These are phyloP conservation scores for Euzophera pinguis DNA, from an alignment of 2,888 invertebrate genomes.

Conservation along the genomic window DNA sequence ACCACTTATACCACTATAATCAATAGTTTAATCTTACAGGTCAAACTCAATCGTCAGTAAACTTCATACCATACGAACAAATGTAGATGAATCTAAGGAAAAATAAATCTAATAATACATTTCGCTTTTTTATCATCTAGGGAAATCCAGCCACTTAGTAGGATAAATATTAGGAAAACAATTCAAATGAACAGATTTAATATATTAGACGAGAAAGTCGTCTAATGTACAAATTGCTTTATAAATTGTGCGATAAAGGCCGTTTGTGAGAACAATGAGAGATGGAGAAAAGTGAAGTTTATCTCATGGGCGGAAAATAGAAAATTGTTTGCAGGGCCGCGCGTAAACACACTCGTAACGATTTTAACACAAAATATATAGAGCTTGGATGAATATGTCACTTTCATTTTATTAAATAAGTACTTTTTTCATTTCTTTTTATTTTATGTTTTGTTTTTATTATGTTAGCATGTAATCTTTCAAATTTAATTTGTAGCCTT, in stretches of 20 bases:
- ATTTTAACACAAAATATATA: not conserved
- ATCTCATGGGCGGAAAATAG: conserved; percentile 22
- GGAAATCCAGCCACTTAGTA: not conserved
- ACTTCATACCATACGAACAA: no score
- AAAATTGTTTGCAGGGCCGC: conserved; percentile 25
- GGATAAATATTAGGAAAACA: conserved; percentile 7
- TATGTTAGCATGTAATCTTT: no score
- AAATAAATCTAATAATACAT: no score
- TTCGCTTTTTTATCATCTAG: not conserved
- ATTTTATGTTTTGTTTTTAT: no score
- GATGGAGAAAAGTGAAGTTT: conserved; percentile 28
- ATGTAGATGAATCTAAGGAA: no score
- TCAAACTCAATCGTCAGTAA: no score
- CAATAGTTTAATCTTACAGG: no score
- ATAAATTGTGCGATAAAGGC: conserved; percentile 30
- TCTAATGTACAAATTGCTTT: conserved; percentile 30
- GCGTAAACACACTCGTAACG: conserved; percentile 29
- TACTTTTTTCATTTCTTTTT: no score
- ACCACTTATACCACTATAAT: no score
- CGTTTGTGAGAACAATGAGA: conserved; percentile 18
- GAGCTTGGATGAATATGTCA: not conserved
- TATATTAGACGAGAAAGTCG: conserved; percentile 27
- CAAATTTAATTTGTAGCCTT: no score
- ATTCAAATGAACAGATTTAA: conserved; percentile 26
- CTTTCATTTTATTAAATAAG: no score